Percentiles rank a stretch among this genome's conserved stretches.
Evolutionary conservation across 2,797 vertebrate species (phyloP).

Genomic region (Sebastes cheni): DNA sequence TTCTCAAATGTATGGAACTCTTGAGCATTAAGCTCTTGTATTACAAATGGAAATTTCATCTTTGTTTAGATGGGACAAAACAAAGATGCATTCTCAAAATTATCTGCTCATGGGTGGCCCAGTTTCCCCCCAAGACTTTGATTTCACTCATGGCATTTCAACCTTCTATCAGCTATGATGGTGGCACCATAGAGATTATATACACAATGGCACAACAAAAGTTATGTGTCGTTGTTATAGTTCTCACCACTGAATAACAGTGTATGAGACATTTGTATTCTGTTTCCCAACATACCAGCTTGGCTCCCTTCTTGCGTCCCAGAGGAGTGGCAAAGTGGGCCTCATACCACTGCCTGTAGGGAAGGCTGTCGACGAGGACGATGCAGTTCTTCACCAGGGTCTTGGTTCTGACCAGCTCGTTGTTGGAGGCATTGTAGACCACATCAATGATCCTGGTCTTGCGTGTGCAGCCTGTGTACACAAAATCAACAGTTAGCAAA

Average conservation of each 20-base stretch:
- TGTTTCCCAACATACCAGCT: constrained; percentile 84
- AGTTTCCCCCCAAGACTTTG: too few species aligned
- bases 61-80: neutral
- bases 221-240: rapidly evolving
- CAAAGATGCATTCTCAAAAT: neutral
- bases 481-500: neutral
- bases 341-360: constrained; percentile 98
- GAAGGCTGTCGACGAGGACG: constrained; percentile 92
- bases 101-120: neutral
- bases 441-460: constrained; percentile 99
- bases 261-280: rapidly evolving
- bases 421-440: constrained; percentile 99
- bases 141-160: neutral
- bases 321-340: constrained; percentile 94
- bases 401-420: constrained; percentile 97
- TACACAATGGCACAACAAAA: neutral
- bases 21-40: neutral
- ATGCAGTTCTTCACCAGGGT: constrained; percentile 99
- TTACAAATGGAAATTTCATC: neutral
- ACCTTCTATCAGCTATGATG: too few species aligned
- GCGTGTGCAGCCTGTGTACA: constrained; percentile 90
- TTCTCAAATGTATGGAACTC: neutral
- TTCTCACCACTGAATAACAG: too few species aligned
- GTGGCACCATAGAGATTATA: too few species aligned
- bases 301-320: constrained; percentile 98